Evolutionary conservation across 2,113 vertebrate genomes (phyloP).

Genomic region (Trogon melanurus): DNA sequence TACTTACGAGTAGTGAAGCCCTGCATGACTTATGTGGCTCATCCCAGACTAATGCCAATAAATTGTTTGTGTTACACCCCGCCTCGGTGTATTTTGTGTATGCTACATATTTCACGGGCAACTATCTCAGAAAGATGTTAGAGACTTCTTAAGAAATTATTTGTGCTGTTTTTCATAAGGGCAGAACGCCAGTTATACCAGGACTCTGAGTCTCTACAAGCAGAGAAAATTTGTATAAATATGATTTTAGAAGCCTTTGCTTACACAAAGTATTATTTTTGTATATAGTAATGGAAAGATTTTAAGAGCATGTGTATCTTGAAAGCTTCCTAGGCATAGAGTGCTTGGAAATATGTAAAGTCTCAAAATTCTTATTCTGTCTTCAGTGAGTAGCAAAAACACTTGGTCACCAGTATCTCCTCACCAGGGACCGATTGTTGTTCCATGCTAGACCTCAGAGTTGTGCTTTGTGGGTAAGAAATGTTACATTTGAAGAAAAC

Average conservation of each 20-base stretch:
- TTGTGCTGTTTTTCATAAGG: background rate
- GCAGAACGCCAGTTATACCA: background rate
- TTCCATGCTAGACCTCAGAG: background rate
- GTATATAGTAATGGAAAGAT: background rate
- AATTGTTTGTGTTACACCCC: background rate
- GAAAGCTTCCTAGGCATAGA: fast-evolving
- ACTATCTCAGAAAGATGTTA: slow-evolving; percentile 21
- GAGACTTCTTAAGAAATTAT: background rate
- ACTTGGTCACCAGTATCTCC: fast-evolving
- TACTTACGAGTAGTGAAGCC: background rate
- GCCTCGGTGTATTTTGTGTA: background rate
- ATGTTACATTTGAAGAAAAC: background rate
- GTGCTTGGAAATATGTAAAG: background rate
- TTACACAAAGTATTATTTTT: background rate
- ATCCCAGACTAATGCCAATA: background rate
- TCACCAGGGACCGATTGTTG: background rate
- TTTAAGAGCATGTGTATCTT: background rate
- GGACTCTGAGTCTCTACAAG: background rate
- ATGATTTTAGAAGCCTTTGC: background rate
- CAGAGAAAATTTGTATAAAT: background rate
- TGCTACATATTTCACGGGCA: slow-evolving; percentile 20
- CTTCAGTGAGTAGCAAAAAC: background rate
- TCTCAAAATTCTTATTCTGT: background rate
- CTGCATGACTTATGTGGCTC: slow-evolving; percentile 16
- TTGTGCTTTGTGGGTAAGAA: background rate